Evolutionary conservation across 2,888 invertebrate genomes (phyloP).

Genomic region (Campoletis raptor): DNA sequence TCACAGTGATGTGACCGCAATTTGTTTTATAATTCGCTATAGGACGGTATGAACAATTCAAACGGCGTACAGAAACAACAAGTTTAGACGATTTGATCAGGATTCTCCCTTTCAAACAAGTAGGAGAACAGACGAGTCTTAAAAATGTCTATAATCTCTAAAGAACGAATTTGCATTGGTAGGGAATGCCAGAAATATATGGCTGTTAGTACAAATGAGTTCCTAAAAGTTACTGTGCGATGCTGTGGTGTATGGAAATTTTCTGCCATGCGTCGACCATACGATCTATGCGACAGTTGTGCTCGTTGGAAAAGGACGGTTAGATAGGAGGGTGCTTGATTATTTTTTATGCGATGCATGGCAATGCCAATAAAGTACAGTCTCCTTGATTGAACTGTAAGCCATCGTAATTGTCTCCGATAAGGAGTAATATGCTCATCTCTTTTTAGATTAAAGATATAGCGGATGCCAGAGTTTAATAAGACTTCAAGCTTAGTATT

Average conservation of each 20-base stretch:
- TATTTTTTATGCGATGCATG: neutral
- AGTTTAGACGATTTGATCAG: too few relatives aligned
- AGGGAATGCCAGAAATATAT: neutral
- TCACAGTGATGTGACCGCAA: too few relatives aligned
- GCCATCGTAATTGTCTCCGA: neutral
- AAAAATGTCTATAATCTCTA: too few relatives aligned
- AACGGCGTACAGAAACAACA: too few relatives aligned
- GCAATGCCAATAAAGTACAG: too few relatives aligned
- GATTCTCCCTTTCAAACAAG: too few relatives aligned
- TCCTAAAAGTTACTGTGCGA: neutral
- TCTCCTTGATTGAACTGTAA: too few relatives aligned
- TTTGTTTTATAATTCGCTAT: too few relatives aligned
- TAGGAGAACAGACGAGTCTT: too few relatives aligned
- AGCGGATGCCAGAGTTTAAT: slow-evolving; percentile 3
- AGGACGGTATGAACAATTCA: too few relatives aligned
- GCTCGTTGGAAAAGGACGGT: neutral
- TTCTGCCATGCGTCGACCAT: neutral
- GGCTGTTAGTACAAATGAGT: too few relatives aligned
- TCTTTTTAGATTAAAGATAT: too few relatives aligned
- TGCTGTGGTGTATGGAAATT: neutral
- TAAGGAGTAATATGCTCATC: slow-evolving; percentile 42
- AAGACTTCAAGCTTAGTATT: slow-evolving; percentile 27
- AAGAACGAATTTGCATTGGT: neutral
- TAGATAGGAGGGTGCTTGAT: neutral
- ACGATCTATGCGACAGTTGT: accelerated